These are phyloP conservation scores for Cygnus buccinator DNA, from an alignment of 2,113 vertebrate species.

Conservation along the genomic window DNA sequence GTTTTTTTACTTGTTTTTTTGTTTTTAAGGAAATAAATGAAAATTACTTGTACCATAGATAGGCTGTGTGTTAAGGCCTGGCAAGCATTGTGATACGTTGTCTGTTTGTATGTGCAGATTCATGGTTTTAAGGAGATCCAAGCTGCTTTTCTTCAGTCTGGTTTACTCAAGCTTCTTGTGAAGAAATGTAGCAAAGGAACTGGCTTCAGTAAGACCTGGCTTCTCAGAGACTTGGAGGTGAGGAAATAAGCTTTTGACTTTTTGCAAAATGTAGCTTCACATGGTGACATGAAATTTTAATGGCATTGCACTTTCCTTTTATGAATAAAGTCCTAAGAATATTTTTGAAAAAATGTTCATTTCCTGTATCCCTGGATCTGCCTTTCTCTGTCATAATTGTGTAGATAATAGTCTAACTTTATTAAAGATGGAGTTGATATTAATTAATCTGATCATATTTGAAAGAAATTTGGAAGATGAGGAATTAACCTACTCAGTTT, in stretches of 20 bases:
- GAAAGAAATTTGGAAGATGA: background rate
- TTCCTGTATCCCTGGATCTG: background rate
- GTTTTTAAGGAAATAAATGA: background rate
- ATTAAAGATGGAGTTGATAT: background rate
- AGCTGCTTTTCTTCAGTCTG: constrained; percentile 86
- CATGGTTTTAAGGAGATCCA: constrained; percentile 88
- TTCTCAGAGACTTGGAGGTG: constrained; percentile 93
- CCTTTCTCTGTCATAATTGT: background rate
- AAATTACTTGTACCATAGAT: background rate
- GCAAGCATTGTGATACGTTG: background rate
- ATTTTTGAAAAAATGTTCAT: background rate
- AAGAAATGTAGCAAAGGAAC: constrained; percentile 98
- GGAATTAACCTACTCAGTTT: background rate
- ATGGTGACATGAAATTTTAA: background rate
- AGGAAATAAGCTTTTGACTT: background rate
- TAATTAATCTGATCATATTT: background rate
- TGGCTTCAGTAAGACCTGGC: constrained; percentile 97
- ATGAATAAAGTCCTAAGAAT: background rate
- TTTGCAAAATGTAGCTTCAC: background rate
- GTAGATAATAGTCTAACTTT: background rate
- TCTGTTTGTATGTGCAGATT: constrained; percentile 71
- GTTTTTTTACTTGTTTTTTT: background rate
- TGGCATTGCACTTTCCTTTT: background rate
- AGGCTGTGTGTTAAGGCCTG: background rate
- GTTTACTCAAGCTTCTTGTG: constrained; percentile 91